Conservation (phyloP, 2,113 vertebrate species). For the Antechinus flavipes region DNA sequence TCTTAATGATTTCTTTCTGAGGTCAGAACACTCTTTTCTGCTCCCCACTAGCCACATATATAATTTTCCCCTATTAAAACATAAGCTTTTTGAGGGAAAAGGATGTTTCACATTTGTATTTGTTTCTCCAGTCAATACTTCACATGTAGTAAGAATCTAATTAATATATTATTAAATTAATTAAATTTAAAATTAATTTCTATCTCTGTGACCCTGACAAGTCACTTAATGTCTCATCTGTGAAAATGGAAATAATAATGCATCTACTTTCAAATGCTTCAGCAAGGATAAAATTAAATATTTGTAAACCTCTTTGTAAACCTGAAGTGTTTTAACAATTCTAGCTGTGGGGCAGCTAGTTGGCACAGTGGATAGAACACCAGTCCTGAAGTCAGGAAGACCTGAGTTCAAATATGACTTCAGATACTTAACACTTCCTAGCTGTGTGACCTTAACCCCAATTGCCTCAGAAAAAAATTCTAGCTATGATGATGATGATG, state of each 20-base stretch:
- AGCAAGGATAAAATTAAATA: not conserved
- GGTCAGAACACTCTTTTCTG: not conserved
- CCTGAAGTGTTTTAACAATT: not conserved
- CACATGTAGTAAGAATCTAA: not conserved
- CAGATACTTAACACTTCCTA: no score
- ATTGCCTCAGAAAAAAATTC: no score
- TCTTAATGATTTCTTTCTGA: not conserved
- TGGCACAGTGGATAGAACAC: no score
- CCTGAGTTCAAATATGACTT: no score
- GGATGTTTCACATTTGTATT: not conserved
- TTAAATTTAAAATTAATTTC: not conserved
- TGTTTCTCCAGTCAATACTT: not conserved
- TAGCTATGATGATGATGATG: not conserved
- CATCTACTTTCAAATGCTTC: not conserved
- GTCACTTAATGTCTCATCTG: not conserved
- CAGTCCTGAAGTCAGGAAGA: no score
- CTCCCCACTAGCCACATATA: not conserved
- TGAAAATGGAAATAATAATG: not conserved
- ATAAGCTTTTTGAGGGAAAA: not conserved
- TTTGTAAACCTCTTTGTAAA: not conserved
- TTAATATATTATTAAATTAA: not conserved
- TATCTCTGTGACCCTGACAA: not conserved
- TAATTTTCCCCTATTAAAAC: not conserved
- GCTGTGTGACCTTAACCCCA: no score
- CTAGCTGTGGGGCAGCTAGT: no score